Percentiles rank a stretch among this genome's conserved stretches.
These are phyloP conservation scores for Thecophora atra DNA, from an alignment of 2,888 invertebrate genomes.

Conservation along the genomic window DNA sequence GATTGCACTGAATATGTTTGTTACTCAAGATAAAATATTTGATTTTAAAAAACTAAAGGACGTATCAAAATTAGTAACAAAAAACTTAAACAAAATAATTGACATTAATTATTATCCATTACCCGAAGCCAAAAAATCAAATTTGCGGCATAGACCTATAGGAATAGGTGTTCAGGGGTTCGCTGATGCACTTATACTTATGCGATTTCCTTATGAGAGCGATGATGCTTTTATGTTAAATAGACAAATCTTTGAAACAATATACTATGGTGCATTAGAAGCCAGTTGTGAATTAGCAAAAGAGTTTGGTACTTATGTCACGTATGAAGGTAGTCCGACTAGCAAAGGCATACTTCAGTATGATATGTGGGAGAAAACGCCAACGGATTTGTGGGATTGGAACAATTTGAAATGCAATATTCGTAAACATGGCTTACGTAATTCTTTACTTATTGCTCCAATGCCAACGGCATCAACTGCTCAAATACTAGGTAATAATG, in stretches of 20 bases:
- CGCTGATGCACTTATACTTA: slow-evolving; percentile 94
- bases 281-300: slow-evolving; percentile 94
- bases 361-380: slow-evolving; percentile 96
- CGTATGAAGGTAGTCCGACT: slow-evolving; percentile 90
- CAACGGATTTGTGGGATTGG: slow-evolving; percentile 93
- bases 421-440: slow-evolving; percentile 87
- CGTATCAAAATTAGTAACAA: slow-evolving; percentile 87
- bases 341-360: slow-evolving; percentile 96
- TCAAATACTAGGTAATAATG: slow-evolving; percentile 98
- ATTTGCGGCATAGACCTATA: slow-evolving; percentile 85
- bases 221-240: slow-evolving; percentile 86
- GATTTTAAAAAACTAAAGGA: slow-evolving; percentile 88
- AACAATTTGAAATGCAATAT: slow-evolving; percentile 81
- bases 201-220: slow-evolving; percentile 94
- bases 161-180: slow-evolving; percentile 97
- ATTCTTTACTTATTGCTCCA: slow-evolving; percentile 92
- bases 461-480: slow-evolving; percentile 99
- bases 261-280: slow-evolving; percentile 96
- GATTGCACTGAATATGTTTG: slow-evolving; percentile 95
- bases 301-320: slow-evolving; percentile 85
- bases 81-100: slow-evolving; percentile 95
- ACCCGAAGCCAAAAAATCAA: slow-evolving; percentile 86
- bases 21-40: slow-evolving; percentile 78
- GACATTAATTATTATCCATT: slow-evolving; percentile 97
- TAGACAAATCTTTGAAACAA: slow-evolving; percentile 96